Percentiles rank a stretch among this genome's conserved stretches.
Conservation (phyloP, 2,888 invertebrate species). For the Pseudococcus longispinus region DNA sequence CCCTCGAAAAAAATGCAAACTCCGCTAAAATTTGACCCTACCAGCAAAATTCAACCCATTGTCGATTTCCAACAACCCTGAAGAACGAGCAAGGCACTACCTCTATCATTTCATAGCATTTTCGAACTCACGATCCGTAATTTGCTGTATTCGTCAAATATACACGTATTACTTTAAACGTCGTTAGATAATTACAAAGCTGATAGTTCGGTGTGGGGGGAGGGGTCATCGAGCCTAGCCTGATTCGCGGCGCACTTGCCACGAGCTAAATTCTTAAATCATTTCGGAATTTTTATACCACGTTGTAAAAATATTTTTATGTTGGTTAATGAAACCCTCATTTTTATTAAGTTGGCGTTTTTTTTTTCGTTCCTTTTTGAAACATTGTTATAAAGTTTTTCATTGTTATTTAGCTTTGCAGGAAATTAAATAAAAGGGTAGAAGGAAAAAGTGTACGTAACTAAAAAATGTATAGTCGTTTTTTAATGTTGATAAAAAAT, state of each 20-base stretch:
- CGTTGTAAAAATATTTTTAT: conserved; percentile 36
- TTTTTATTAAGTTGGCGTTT: conserved; percentile 37
- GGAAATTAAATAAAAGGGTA: conserved; percentile 45
- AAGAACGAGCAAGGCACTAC: no score
- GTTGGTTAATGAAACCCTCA: conserved; percentile 45
- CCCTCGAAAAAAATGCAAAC: no score
- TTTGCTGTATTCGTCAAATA: no score
- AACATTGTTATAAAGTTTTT: conserved; percentile 39
- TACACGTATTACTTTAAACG: not conserved
- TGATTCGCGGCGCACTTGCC: not conserved
- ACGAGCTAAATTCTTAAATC: conserved; percentile 18
- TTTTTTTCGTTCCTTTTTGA: conserved; percentile 25
- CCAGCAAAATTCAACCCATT: no score
- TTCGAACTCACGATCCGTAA: no score
- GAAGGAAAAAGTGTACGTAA: not conserved
- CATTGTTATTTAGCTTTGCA: conserved; percentile 40
- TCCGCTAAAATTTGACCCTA: no score
- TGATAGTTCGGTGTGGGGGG: not conserved
- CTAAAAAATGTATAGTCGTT: conserved; percentile 33
- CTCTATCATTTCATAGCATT: no score
- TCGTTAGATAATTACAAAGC: not conserved
- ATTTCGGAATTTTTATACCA: not conserved
- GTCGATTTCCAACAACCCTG: no score
- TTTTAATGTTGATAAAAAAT: conserved; percentile 32
- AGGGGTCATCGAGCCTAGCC: not conserved